These are phyloP conservation scores for Anableps anableps DNA, from an alignment of 2,797 vertebrate species.

Conservation along the genomic window DNA sequence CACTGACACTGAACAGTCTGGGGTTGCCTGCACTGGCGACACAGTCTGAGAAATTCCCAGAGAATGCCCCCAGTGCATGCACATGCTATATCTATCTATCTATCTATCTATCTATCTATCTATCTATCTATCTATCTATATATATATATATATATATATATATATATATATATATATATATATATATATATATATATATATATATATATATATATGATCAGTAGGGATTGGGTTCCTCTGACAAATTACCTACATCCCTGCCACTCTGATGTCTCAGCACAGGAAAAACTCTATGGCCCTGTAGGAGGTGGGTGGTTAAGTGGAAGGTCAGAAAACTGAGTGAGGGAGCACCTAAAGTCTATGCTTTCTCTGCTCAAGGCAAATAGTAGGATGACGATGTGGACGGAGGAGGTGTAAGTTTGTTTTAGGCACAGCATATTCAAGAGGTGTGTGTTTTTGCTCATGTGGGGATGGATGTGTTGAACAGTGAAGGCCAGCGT, in stretches of 20 bases:
- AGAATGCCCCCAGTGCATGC: constrained; percentile 61
- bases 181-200: no score
- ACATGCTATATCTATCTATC: constrained; percentile 54
- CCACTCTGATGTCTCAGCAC: constrained; percentile 62
- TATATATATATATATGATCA: constrained; percentile 46
- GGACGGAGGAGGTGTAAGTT: constrained; percentile 15
- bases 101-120: no score
- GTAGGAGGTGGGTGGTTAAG: constrained; percentile 62
- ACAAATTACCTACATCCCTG: constrained; percentile 78
- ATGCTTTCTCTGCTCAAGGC: constrained; percentile 48
- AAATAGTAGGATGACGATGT: constrained; percentile 9
- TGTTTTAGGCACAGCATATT: constrained; percentile 26
- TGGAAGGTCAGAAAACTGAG: constrained; percentile 67
- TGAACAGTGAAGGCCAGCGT: constrained; percentile 56
- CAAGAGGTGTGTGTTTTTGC: constrained; percentile 49
- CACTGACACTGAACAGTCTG: constrained; percentile 66
- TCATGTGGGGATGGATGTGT: constrained; percentile 53
- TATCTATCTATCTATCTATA: no score
- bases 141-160: no score
- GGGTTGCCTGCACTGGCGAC: constrained; percentile 66
- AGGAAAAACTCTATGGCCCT: constrained; percentile 53
- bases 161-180: no score
- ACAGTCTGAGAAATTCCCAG: constrained; percentile 62
- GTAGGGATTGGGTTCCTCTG: constrained; percentile 64
- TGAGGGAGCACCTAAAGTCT: constrained; percentile 50